A percentile compares a stretch with the other conserved stretches of the same genome.
Conservation (phyloP, 2,888 invertebrate genomes). For the Podabrus alpinus region DNA sequence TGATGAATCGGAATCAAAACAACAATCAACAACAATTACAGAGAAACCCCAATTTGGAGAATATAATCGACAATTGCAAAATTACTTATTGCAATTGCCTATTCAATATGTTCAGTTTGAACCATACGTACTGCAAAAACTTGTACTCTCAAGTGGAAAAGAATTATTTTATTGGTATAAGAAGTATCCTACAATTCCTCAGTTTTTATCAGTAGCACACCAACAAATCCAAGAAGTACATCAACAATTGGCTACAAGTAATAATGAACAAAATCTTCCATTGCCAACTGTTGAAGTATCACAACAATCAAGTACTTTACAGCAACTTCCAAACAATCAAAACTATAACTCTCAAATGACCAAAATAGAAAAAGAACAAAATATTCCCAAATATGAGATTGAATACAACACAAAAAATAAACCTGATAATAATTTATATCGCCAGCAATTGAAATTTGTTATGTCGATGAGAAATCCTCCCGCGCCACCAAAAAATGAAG, state of each 20-base stretch:
- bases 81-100: constrained; percentile 21
- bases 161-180: constrained; percentile 50
- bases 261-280: background rate
- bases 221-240: background rate
- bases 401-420: constrained; percentile 17
- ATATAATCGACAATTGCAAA: background rate
- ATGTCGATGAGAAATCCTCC: constrained; percentile 46
- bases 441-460: constrained; percentile 49
- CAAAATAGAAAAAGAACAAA: background rate
- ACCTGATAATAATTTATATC: constrained; percentile 35
- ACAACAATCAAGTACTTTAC: constrained; percentile 13
- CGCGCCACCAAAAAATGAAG: constrained; percentile 28
- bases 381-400: constrained; percentile 23
- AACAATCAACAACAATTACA: background rate
- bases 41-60: background rate
- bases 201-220: constrained; percentile 1
- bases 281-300: background rate
- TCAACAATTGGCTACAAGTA: background rate
- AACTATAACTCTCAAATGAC: background rate
- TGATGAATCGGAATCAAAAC: background rate
- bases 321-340: background rate
- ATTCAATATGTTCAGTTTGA: constrained; percentile 51
- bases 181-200: constrained; percentile 41
- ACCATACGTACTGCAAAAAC: constrained; percentile 53
- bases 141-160: constrained; percentile 49